These are phyloP conservation scores for Crocuta crocuta DNA, from an alignment of 2,113 vertebrate species.

Conservation along the genomic window DNA sequence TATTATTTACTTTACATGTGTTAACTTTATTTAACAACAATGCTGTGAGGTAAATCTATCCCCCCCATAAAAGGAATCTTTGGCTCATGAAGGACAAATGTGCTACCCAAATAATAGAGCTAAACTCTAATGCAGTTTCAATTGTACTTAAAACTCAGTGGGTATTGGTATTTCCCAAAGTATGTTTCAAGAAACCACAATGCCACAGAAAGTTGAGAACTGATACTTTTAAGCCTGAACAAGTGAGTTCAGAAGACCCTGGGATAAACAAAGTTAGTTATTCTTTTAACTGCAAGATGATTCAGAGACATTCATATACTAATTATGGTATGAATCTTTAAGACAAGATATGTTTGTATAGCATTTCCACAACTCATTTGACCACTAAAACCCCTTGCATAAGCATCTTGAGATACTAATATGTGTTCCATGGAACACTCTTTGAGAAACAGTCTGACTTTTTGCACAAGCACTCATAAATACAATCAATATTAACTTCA, in stretches of 20 bases:
- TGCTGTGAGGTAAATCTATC: background rate
- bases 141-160: background rate
- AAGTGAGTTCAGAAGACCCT: background rate
- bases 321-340: background rate
- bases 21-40: background rate
- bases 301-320: background rate
- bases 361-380: background rate
- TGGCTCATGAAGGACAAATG: background rate
- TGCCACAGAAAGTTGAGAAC: background rate
- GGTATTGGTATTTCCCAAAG: background rate
- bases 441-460: background rate
- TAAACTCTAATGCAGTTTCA: background rate
- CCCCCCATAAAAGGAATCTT: background rate
- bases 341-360: background rate
- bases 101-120: background rate
- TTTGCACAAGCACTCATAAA: background rate
- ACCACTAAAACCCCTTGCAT: background rate
- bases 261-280: background rate
- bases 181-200: background rate
- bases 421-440: background rate
- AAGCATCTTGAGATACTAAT: background rate
- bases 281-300: background rate
- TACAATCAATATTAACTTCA: conserved; percentile 5
- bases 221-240: background rate
- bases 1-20: background rate